Conservation (phyloP, 1,140 invertebrate genomes). For the Drosophila biarmipes region DNA sequence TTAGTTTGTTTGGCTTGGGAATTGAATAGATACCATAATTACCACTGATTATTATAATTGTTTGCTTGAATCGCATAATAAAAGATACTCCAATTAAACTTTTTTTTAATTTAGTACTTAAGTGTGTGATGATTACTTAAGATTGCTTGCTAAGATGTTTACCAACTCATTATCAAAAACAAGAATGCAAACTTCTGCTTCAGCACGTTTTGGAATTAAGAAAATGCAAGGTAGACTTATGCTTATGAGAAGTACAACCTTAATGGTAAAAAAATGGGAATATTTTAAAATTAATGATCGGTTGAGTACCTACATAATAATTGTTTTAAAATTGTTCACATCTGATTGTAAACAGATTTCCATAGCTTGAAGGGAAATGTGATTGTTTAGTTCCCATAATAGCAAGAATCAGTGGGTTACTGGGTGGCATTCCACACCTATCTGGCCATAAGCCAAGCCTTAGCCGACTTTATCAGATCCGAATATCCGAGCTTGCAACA, state of each 20-base stretch:
- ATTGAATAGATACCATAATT: not conserved
- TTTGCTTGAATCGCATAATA: not conserved
- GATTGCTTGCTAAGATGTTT: not conserved
- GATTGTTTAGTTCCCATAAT: slow-evolving; percentile 15
- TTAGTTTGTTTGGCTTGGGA: slow-evolving; percentile 11
- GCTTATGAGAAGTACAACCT: not conserved
- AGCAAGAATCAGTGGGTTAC: not conserved
- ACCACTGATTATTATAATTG: slow-evolving; percentile 24
- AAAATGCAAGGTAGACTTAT: not conserved
- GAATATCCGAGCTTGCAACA: slow-evolving; percentile 10
- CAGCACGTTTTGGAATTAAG: slow-evolving; percentile 17
- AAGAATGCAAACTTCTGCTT: not conserved
- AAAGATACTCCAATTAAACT: not conserved
- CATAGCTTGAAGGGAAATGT: not conserved
- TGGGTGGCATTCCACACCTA: slow-evolving; percentile 38
- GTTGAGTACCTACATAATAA: not conserved
- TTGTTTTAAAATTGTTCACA: not conserved
- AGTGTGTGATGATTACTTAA: not conserved
- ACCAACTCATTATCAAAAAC: not conserved
- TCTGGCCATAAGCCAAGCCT: slow-evolving; percentile 27
- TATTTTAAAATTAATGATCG: not conserved
- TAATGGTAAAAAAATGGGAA: not conserved
- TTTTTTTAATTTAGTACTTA: not conserved
- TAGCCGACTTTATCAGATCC: slow-evolving; percentile 31
- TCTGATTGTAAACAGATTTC: not conserved